Evolutionary conservation across 2,797 vertebrate genomes (phyloP).

Genomic region (Rhadinocentrus ornatus): DNA sequence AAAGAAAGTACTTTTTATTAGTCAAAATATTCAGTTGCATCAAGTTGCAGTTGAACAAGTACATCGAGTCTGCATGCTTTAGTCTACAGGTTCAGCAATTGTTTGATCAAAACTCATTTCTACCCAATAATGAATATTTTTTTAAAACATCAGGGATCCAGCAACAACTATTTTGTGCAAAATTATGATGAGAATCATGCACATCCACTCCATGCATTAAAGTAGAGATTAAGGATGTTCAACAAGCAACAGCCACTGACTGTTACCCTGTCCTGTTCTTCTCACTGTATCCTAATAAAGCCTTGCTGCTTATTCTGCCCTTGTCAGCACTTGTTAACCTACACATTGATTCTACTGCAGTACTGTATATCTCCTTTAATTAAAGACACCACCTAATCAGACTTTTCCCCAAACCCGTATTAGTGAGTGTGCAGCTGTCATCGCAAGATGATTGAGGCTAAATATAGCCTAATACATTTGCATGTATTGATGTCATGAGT

Average conservation of each 20-base stretch:
- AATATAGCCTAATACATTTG: slow-evolving; percentile 61
- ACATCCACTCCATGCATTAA: slow-evolving; percentile 7
- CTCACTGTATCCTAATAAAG: slow-evolving; percentile 64
- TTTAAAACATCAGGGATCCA: slow-evolving; percentile 3
- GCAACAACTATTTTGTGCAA: slow-evolving; percentile 17
- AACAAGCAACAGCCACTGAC: slow-evolving; percentile 22
- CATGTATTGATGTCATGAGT: slow-evolving; percentile 61
- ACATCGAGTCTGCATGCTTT: not conserved
- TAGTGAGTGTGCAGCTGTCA: slow-evolving; percentile 56
- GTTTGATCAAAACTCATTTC: slow-evolving; percentile 17
- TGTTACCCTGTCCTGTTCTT: slow-evolving; percentile 44
- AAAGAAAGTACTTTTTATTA: too few species aligned
- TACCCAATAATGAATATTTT: not conserved
- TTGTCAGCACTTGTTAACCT: slow-evolving; percentile 77
- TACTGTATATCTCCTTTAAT: slow-evolving; percentile 77
- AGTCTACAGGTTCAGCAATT: not conserved
- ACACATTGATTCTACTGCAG: slow-evolving; percentile 67
- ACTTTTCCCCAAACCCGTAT: slow-evolving; percentile 44
- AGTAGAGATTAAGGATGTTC: slow-evolving; percentile 27
- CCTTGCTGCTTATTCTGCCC: slow-evolving; percentile 56
- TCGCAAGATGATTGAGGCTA: slow-evolving; percentile 53
- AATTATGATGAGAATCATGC: slow-evolving; percentile 21
- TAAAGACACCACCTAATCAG: slow-evolving; percentile 69
- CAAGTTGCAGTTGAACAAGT: not conserved
- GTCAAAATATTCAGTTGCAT: too few species aligned